These are phyloP conservation scores for Prionace glauca DNA, from an alignment of 2,797 vertebrate species.

Conservation along the genomic window DNA sequence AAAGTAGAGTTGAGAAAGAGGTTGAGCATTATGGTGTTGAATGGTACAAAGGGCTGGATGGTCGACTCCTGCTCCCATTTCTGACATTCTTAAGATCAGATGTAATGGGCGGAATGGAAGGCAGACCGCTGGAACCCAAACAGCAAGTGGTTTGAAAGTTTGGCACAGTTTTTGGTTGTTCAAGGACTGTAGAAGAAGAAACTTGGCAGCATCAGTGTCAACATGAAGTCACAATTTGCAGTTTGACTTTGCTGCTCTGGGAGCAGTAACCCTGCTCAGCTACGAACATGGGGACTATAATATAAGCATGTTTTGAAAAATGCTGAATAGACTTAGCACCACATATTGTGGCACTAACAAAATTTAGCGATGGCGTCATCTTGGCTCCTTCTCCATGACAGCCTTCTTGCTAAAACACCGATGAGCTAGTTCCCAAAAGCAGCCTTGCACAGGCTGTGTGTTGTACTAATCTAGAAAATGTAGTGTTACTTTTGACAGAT, in stretches of 20 bases:
- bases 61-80: neutral
- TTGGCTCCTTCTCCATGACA: constrained; percentile 6
- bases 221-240: neutral
- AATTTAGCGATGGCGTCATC: neutral
- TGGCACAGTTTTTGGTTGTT: neutral
- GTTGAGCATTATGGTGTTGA: neutral
- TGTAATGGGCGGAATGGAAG: neutral
- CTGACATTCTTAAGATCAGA: neutral
- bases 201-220: neutral
- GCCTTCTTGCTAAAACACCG: neutral
- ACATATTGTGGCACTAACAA: neutral
- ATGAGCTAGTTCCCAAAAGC: neutral
- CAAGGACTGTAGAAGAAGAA: neutral
- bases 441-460: neutral
- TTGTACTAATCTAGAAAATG: neutral
- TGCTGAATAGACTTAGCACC: constrained; percentile 23
- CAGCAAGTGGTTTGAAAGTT: neutral
- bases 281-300: neutral
- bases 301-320: neutral
- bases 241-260: neutral
- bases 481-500: neutral
- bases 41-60: neutral
- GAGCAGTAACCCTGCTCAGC: neutral
- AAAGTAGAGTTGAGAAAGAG: neutral
- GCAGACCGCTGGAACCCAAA: neutral